These are phyloP conservation scores for Aramus guarauna DNA, from an alignment of 2,113 vertebrate species.

Conservation along the genomic window DNA sequence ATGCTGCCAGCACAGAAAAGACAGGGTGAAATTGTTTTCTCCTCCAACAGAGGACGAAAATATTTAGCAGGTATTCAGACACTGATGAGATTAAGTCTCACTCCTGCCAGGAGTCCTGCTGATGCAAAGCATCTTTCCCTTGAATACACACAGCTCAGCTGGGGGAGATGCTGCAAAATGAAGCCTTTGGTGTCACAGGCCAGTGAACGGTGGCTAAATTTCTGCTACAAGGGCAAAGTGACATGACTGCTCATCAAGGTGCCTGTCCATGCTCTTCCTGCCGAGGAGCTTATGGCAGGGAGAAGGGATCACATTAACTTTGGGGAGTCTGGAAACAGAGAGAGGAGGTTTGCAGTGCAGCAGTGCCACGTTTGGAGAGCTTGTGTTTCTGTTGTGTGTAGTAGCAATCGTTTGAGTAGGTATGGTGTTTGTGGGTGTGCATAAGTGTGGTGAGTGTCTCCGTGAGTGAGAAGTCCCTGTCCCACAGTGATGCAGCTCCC, in stretches of 20 bases:
- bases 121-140: not conserved
- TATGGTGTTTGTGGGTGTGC: not conserved
- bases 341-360: not conserved
- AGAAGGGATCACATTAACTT: not conserved
- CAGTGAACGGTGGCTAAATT: fast-evolving
- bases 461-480: not conserved
- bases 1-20: not conserved
- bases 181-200: not conserved
- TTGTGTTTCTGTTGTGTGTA: not conserved
- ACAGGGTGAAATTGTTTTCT: not conserved
- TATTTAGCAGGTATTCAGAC: not conserved
- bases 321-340: not conserved
- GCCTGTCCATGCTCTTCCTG: not conserved
- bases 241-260: fast-evolving
- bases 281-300: not conserved
- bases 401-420: not conserved
- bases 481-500: not conserved
- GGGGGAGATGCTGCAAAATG: not conserved
- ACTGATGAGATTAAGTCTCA: not conserved
- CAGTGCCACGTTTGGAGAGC: not conserved
- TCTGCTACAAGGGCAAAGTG: not conserved
- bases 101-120: not conserved
- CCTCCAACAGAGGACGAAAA: not conserved
- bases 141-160: not conserved
- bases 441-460: not conserved